Conservation (phyloP, 1,140 invertebrate genomes). For the Pentalonia nigronervosa region DNA sequence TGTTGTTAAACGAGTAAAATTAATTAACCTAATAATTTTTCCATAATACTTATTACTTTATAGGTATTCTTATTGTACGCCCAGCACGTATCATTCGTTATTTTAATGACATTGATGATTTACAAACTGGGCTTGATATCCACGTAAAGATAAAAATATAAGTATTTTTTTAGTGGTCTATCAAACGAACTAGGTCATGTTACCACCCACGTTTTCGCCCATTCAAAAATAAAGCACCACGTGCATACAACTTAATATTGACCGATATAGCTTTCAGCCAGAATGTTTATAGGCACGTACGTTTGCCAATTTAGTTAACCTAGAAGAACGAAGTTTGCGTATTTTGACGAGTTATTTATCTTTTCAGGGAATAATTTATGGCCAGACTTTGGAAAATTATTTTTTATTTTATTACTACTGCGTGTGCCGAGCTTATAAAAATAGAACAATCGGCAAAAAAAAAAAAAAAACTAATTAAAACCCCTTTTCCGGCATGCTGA, state of each 20-base stretch:
- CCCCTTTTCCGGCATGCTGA: slow-evolving; percentile 26
- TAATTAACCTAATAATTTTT: neutral
- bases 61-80: neutral
- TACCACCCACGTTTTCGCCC: neutral
- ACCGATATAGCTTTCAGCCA: neutral
- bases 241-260: neutral
- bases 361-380: neutral
- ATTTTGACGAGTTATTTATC: neutral
- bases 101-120: neutral
- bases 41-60: neutral
- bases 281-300: slow-evolving; percentile 2
- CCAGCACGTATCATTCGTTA: neutral
- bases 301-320: neutral
- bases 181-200: slow-evolving; percentile 24
- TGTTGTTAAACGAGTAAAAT: neutral
- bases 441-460: neutral
- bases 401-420: neutral
- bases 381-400: neutral
- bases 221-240: slow-evolving; percentile 36
- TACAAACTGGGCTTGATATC: neutral
- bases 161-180: neutral
- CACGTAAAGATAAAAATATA: neutral
- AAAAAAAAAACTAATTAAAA: slow-evolving; percentile 23
- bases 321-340: neutral
- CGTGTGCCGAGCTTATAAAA: neutral